Conservation (phyloP, 37 sponge, comb jelly and placozoan species). For the Hexactinellida sp. region DNA sequence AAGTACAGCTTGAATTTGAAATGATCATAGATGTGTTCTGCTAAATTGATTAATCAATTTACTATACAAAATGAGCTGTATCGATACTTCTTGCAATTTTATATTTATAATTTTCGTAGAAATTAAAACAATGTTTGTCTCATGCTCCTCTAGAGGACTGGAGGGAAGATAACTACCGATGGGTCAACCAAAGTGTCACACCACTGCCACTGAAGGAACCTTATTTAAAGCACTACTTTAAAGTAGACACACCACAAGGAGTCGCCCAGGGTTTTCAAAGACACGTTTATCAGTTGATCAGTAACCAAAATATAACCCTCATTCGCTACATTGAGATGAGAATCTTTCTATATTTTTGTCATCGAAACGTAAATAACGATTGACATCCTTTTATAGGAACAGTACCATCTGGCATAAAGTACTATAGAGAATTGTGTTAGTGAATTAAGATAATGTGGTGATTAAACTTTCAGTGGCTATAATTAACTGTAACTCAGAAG, state of each 20-base stretch:
- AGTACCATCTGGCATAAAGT: not conserved
- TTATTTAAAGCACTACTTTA: not conserved
- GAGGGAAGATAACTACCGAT: not conserved
- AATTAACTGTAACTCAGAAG: not conserved
- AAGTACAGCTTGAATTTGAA: not conserved
- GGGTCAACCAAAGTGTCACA: not conserved
- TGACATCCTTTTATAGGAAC: not conserved
- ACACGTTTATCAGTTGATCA: not conserved
- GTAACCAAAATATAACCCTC: not conserved
- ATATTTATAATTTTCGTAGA: not conserved
- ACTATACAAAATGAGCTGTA: too few relatives aligned
- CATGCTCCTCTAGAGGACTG: not conserved
- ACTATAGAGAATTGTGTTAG: not conserved
- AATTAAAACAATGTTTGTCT: not conserved
- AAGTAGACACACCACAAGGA: not conserved
- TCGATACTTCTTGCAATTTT: too few relatives aligned
- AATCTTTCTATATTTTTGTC: not conserved
- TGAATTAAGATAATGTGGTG: not conserved
- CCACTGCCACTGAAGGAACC: not conserved
- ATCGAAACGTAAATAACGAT: not conserved
- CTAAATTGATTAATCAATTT: too few relatives aligned
- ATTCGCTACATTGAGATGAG: constrained; percentile 16
- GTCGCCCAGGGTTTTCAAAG: not conserved
- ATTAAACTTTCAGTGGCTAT: not conserved
- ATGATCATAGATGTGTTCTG: too few relatives aligned